Base-by-base conservation (phyloP, 2,888 invertebrate genomes). In the Drosophila heteroneura region DNA sequence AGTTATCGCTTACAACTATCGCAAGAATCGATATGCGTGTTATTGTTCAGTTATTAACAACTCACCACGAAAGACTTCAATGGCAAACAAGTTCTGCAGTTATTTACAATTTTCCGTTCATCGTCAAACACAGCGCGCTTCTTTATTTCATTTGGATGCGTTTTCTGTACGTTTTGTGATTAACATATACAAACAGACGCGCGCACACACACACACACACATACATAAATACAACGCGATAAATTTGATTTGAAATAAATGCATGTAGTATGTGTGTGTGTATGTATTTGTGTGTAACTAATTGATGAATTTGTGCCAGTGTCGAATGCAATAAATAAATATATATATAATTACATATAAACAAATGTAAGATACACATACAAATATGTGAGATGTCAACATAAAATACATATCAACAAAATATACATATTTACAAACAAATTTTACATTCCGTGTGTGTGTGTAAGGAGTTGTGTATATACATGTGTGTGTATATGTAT, bases 91-190 rank as follows among this genome's bases (percentile, higher is more conserved):
- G 86, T 86, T 88, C 70, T 82, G 89, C 81, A 91, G 91, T 91
- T 91, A 91, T 91, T 91, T 91, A 89, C 87, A 91, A 91, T 87
- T 79, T 83, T 71, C 71, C 62, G 79, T 73, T 83, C 76, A 70
- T 65, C 56, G 68, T 61, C 68, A 71, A 80, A 64, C 72, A 62
- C 67, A 57, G 33, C 79, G 65, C 79, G 81, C 58, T 72, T 66
- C 65, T 68, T 81, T 74, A 59, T 71, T 74, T 63, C 39, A 57
- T 70, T 75, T 78, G 39, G 61, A 77, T 66, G 70, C 70, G 67
- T 61, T 75, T 75, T 75, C 33, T 61, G 62, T 75, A 65, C 54
- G 66, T 52, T 58, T 67, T 74, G 75, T 71, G 78, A 68, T 52
- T 68, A 67, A 59, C 52, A 57, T 35, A 69, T 33, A 41, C 56